Evolutionary conservation across 2,113 vertebrate genomes (phyloP).

Genomic region (Nothobranchius furzeri): DNA sequence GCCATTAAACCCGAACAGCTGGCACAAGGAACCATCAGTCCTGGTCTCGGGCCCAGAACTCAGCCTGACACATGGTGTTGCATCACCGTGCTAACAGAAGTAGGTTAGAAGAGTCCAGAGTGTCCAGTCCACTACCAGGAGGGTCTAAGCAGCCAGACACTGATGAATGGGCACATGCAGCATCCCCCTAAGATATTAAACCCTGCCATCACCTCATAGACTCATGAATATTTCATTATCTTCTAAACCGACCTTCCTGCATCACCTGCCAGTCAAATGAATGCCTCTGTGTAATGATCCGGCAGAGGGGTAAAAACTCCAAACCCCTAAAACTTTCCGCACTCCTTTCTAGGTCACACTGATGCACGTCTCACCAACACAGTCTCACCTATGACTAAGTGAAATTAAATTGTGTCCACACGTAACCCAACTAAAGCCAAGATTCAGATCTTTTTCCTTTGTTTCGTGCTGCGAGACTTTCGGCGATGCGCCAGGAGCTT

Average conservation of each 20-base stretch:
- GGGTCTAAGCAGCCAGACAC: conserved; percentile 33
- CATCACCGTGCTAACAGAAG: conserved; percentile 14
- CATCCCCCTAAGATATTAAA: conserved; percentile 45
- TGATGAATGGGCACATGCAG: conserved; percentile 46
- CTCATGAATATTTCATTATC: conserved; percentile 73
- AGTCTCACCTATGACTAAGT: conserved; percentile 10
- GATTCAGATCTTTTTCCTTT: conserved; percentile 24
- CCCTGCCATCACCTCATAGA: conserved; percentile 54
- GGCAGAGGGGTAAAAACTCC: conserved; percentile 20
- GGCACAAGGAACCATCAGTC: too few species aligned
- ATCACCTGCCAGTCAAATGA: conserved; percentile 34
- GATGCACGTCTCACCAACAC: conserved; percentile 2
- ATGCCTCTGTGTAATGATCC: not conserved
- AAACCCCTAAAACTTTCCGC: conserved; percentile 47
- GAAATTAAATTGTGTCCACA: conserved; percentile 7
- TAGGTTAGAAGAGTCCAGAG: not conserved
- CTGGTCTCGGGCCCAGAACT: too few species aligned
- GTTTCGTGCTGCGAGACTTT: conserved; percentile 9
- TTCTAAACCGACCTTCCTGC: conserved; percentile 57
- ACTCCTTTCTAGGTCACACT: conserved; percentile 20
- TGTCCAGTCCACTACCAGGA: conserved; percentile 24
- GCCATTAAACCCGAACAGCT: too few species aligned
- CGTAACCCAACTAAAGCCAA: not conserved
- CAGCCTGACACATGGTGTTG: conserved; percentile 24
- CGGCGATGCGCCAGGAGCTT: conserved; percentile 34